Evolutionary conservation across 37 sponge, comb jelly and placozoan genomes (phyloP).

Genomic region (Agelas oroides): DNA sequence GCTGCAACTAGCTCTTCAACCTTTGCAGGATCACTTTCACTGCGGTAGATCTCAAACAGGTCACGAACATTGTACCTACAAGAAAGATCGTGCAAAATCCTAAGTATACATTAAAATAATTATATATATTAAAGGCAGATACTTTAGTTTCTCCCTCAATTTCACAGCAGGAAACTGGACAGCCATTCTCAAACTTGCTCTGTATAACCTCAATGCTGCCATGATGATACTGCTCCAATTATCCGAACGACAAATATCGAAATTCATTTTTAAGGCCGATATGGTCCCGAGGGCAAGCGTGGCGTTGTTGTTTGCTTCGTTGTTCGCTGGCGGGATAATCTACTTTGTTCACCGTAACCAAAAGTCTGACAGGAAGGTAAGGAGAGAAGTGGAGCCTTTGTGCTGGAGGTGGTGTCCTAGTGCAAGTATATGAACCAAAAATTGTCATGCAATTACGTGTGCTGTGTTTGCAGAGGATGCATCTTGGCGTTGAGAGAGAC

Average conservation of each 20-base stretch:
- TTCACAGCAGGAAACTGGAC: background rate
- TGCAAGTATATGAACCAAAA: too few species aligned
- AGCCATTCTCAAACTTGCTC: slow-evolving; percentile 31
- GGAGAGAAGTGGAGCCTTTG: background rate
- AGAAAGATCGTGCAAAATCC: background rate
- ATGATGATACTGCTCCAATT: slow-evolving; percentile 10
- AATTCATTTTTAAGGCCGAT: background rate
- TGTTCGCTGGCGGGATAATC: slow-evolving; percentile 39
- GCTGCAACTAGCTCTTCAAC: slow-evolving; percentile 34
- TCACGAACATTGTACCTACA: slow-evolving; percentile 71
- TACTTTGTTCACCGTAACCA: slow-evolving; percentile 81
- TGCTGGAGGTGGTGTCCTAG: too few species aligned
- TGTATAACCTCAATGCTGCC: slow-evolving; percentile 59
- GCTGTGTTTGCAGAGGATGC: slow-evolving; percentile 57
- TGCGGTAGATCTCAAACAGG: slow-evolving; percentile 52
- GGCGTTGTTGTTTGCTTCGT: slow-evolving; percentile 26
- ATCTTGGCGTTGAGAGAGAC: slow-evolving; percentile 74
- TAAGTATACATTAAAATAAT: background rate
- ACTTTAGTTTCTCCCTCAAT: slow-evolving; percentile 57
- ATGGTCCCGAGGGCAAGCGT: slow-evolving; percentile 33
- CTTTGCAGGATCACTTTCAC: slow-evolving; percentile 25
- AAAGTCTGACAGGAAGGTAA: slow-evolving; percentile 70
- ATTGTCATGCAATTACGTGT: too few species aligned
- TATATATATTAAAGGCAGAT: too few species aligned
- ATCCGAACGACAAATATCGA: background rate